Percentiles rank a stretch among this genome's conserved stretches.
Evolutionary conservation across 1,140 invertebrate species (phyloP).

Genomic region (Anastatus disparis): DNA sequence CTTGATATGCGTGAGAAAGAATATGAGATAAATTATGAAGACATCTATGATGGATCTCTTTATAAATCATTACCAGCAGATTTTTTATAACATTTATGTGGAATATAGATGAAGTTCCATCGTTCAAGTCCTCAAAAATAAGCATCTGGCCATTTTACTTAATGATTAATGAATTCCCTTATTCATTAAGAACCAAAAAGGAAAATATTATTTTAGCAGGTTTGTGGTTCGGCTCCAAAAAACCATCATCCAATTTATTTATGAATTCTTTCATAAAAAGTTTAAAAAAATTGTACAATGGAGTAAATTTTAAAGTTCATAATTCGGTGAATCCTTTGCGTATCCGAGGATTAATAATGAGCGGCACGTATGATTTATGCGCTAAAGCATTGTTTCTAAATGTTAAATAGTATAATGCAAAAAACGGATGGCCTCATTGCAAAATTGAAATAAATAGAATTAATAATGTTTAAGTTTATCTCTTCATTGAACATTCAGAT

Average conservation of each 20-base stretch:
- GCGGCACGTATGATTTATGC: conserved; percentile 31
- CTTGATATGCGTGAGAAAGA: not conserved
- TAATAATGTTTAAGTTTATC: conserved; percentile 18
- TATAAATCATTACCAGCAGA: not conserved
- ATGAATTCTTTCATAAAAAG: not conserved
- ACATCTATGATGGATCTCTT: not conserved
- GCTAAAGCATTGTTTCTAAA: conserved; percentile 34
- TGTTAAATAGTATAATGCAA: conserved; percentile 24
- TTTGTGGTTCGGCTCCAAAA: not conserved
- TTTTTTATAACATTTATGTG: not conserved
- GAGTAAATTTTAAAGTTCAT: not conserved
- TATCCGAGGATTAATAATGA: not conserved
- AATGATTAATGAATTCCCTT: not conserved
- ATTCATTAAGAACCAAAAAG: too few relatives aligned
- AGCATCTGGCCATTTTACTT: not conserved
- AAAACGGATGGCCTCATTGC: conserved; percentile 20
- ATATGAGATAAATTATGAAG: conserved; percentile 2
- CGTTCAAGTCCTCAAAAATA: not conserved
- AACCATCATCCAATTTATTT: conserved; percentile 3
- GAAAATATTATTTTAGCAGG: too few relatives aligned
- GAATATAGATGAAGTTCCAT: not conserved
- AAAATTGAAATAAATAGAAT: not conserved
- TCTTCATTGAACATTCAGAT: not conserved
- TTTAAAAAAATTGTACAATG: not conserved
- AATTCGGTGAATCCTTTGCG: not conserved